Base-by-base conservation (phyloP, 2,797 vertebrate species). In the Enteromius viviparus region DNA sequence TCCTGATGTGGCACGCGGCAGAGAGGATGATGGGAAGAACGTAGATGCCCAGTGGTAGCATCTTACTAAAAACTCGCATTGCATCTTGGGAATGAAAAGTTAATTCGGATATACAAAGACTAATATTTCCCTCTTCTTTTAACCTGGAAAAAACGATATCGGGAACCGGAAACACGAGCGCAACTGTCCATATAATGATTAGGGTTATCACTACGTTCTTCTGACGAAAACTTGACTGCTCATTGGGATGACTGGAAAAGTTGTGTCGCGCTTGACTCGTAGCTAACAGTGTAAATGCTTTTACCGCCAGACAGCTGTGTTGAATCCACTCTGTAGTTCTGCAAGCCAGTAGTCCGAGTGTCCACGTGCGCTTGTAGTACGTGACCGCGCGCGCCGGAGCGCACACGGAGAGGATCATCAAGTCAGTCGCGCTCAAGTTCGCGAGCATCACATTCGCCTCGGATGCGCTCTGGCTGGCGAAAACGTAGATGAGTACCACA, bases 251-350 rank as follows among this genome's bases (percentile, higher is more conserved):
- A 15, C 87, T 80, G 0, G 87, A 89, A n/a, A 90, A 53, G 1
- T 89, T 89, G 86, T 94, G 92, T 17, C 91, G 90, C 60, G 93
- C 94, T 37, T 88, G 90, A 9, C 91, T 93, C 37, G 93, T 91
- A 6, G 89, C 92, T 0, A 93, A 93, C 1, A 96, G 91, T 34
- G 90, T 93, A 6, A 96, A 90, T 76, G 94, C 94, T 91, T 96
- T 96, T 1, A 92, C 94, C 0, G 92, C 87, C 78, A 96, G 81
- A 40, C 94, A 95, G 0, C 92, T 91, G 85, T 96, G 94, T 47
- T 96, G 94, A 81, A 96, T 92, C 95, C 95, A 96, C 84, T 95
- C 95, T 7, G 94, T 72, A 32, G 94, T 94, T 84, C 89, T 92
- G 89, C 96, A 96, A 1, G 92, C 85, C 19, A 95, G 91, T 2